Conservation (phyloP, 2,888 invertebrate genomes). For the Trichacis sp. region DNA sequence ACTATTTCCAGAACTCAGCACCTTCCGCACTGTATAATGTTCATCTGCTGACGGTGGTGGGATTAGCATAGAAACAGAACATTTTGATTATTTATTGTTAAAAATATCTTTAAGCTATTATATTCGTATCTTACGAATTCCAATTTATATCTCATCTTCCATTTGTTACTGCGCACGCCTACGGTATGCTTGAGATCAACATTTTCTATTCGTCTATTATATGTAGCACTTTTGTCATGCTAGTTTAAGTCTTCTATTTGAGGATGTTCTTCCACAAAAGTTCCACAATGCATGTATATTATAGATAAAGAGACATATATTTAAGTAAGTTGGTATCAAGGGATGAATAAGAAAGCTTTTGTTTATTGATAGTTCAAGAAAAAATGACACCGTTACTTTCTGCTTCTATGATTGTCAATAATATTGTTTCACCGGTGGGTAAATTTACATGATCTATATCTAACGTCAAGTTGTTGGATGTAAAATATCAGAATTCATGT, state of each 20-base stretch:
- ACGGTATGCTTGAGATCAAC: conserved; percentile 1
- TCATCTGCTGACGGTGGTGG: conserved; percentile 57
- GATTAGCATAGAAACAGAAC: conserved; percentile 51
- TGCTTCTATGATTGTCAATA: no score
- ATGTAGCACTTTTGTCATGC: background rate
- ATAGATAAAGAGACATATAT: background rate
- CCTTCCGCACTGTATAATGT: conserved; percentile 57
- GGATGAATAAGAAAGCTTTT: no score
- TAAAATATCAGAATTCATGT: no score
- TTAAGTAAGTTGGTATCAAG: background rate
- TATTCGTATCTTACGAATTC: conserved; percentile 26
- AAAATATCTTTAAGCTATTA: no score
- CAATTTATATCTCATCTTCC: conserved; percentile 21
- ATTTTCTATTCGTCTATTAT: background rate
- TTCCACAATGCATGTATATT: background rate
- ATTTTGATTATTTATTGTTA: conserved; percentile 23
- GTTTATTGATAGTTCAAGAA: no score
- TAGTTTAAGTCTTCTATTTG: background rate
- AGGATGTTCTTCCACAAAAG: no score
- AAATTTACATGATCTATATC: no score
- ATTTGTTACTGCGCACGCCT: conserved; percentile 17
- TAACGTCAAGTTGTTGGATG: no score
- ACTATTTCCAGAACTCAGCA: conserved; percentile 61
- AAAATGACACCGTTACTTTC: no score
- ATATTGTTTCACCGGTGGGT: no score